phyloP scores from a whole-genome alignment of 2,113 vertebrate genomes.

The Salvelinus fontinalis region DNA sequence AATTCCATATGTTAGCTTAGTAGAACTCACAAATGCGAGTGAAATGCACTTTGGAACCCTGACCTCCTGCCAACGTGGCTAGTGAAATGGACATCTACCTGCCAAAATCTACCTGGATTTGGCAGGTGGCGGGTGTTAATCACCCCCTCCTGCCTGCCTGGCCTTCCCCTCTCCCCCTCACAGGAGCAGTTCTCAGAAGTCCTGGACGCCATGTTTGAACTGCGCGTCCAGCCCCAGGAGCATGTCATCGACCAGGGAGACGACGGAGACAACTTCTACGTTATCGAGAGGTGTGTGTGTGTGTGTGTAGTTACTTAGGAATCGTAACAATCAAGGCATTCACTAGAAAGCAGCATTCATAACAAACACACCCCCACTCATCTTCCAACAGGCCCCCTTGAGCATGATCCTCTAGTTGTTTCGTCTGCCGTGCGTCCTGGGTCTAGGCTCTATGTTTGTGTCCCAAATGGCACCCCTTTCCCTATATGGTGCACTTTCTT shows the following conservation, averaged over 20 bases:
- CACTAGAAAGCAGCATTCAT: neutral
- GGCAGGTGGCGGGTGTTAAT: too few species aligned
- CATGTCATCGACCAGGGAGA: slow-evolving; percentile 98
- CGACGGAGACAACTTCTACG: slow-evolving; percentile 99
- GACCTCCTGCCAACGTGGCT: too few species aligned
- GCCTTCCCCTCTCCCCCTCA: neutral
- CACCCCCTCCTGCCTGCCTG: too few species aligned
- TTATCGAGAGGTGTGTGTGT: slow-evolving; percentile 80
- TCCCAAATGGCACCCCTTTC: too few species aligned
- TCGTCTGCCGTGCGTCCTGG: neutral
- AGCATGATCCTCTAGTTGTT: neutral
- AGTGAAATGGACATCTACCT: too few species aligned
- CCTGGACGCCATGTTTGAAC: slow-evolving; percentile 98
- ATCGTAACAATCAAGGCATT: neutral
- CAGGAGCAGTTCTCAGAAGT: slow-evolving; percentile 97
- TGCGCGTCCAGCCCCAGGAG: slow-evolving; percentile 84
- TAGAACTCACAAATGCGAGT: too few species aligned
- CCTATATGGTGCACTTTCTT: too few species aligned
- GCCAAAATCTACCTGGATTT: too few species aligned
- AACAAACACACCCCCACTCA: neutral
- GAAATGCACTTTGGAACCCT: too few species aligned
- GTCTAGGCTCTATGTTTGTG: neutral
- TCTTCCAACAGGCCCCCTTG: neutral
- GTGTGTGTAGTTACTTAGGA: neutral
- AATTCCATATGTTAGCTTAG: too few species aligned